These are phyloP conservation scores for Euphydryas editha DNA, from an alignment of 2,888 invertebrate genomes.

Conservation along the genomic window DNA sequence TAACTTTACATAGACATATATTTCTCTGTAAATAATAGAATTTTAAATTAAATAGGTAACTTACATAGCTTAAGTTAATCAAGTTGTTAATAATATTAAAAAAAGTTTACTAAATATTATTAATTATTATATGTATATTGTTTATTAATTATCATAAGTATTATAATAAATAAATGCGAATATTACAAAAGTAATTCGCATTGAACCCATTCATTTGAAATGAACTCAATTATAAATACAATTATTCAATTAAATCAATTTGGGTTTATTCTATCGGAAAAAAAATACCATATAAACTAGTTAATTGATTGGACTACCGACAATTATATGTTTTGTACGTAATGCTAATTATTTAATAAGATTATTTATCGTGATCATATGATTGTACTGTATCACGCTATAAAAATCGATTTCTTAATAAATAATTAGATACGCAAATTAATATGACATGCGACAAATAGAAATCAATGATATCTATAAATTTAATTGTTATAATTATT, in stretches of 20 bases:
- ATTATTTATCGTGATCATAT: not conserved
- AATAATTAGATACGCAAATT: not conserved
- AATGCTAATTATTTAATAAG: conserved; percentile 9
- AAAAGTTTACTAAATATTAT: too few relatives aligned
- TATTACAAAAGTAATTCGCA: too few relatives aligned
- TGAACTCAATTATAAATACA: conserved; percentile 9
- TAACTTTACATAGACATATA: not conserved
- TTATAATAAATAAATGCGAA: not conserved
- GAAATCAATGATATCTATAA: not conserved
- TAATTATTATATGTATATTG: too few relatives aligned
- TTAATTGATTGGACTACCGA: not conserved
- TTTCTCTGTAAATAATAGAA: not conserved
- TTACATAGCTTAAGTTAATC: too few relatives aligned
- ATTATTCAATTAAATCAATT: conserved; percentile 15
- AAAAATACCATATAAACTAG: conserved; percentile 7
- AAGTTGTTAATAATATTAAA: too few relatives aligned
- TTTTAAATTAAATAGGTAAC: not conserved
- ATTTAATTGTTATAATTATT: not conserved
- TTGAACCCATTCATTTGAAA: conserved; percentile 10
- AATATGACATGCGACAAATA: not conserved
- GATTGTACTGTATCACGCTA: not conserved
- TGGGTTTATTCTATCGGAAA: conserved; percentile 27
- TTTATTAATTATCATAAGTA: not conserved
- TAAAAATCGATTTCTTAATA: not conserved
- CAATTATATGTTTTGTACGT: not conserved